Conservation (phyloP, 1,140 invertebrate species). For the Spodoptera litura region DNA sequence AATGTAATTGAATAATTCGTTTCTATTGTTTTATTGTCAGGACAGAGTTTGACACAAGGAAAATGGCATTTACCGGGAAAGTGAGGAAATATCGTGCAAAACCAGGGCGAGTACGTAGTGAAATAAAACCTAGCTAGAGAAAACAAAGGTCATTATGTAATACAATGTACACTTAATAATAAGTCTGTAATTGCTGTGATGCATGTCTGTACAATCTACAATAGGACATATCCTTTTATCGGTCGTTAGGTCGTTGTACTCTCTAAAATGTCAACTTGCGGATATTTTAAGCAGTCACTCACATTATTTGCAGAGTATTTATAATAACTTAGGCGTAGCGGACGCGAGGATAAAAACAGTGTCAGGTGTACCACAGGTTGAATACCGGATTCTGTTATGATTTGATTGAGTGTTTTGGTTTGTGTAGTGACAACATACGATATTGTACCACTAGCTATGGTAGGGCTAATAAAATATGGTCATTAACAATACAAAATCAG, state of each 20-base stretch:
- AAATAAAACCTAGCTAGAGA: too few species aligned
- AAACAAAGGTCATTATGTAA: neutral
- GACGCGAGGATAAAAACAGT: slow-evolving; percentile 16
- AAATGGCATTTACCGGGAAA: too few species aligned
- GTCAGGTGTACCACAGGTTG: neutral
- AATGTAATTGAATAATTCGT: too few species aligned
- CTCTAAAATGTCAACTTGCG: neutral
- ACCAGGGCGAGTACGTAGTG: too few species aligned
- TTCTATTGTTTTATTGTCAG: too few species aligned
- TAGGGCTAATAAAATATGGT: neutral
- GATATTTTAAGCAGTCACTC: slow-evolving; percentile 5
- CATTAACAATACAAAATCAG: neutral
- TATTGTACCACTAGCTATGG: neutral
- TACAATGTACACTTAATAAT: slow-evolving; percentile 8
- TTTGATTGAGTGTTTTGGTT: slow-evolving; percentile 15
- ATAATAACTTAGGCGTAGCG: slow-evolving; percentile 19
- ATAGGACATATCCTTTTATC: slow-evolving; percentile 26
- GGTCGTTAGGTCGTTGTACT: slow-evolving; percentile 28
- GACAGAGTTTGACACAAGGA: too few species aligned
- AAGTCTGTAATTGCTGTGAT: neutral
- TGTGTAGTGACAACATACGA: neutral
- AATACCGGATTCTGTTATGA: slow-evolving; percentile 21
- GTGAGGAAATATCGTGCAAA: too few species aligned
- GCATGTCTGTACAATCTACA: slow-evolving; percentile 21
- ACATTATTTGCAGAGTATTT: slow-evolving; percentile 27